Evolutionary conservation across 2,888 invertebrate genomes (phyloP).

Genomic region (Peribatodes rhomboidaria): DNA sequence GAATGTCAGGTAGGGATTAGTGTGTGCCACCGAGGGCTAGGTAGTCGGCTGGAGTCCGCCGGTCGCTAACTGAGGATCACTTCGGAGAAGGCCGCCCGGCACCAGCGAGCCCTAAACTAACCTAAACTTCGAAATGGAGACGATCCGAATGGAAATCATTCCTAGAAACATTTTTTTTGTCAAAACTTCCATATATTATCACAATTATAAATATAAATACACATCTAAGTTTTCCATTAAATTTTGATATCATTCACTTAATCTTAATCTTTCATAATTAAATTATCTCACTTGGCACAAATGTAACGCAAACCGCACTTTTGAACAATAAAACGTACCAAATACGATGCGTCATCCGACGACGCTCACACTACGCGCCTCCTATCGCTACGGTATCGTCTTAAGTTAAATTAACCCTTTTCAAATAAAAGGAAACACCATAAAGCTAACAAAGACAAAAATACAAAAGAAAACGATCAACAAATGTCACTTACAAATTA

Average conservation of each 20-base stretch:
- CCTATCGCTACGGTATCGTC: slow-evolving; percentile 71
- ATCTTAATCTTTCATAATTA: slow-evolving; percentile 83
- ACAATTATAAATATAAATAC: slow-evolving; percentile 83
- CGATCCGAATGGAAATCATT: slow-evolving; percentile 69
- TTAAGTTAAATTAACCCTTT: slow-evolving; percentile 66
- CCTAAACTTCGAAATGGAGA: slow-evolving; percentile 70
- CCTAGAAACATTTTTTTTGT: slow-evolving; percentile 70
- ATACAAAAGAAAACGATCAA: slow-evolving; percentile 84
- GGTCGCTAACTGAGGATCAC: slow-evolving; percentile 67
- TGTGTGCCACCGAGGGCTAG: not conserved
- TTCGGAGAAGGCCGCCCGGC: slow-evolving; percentile 43
- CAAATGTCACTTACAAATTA: slow-evolving; percentile 85
- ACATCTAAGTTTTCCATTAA: slow-evolving; percentile 77
- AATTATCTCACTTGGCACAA: slow-evolving; percentile 86
- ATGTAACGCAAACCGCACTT: slow-evolving; percentile 81
- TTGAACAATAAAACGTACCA: slow-evolving; percentile 74
- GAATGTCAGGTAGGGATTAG: not conserved
- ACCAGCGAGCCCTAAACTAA: slow-evolving; percentile 53
- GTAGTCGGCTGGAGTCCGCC: slow-evolving; percentile 31
- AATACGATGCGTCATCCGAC: slow-evolving; percentile 65
- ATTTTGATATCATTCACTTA: slow-evolving; percentile 86
- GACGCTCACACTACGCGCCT: slow-evolving; percentile 66
- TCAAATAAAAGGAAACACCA: slow-evolving; percentile 77
- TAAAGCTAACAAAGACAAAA: slow-evolving; percentile 85
- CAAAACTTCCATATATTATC: slow-evolving; percentile 85